Base-by-base conservation (phyloP, 2,888 invertebrate genomes). In the Melitaea athalia region DNA sequence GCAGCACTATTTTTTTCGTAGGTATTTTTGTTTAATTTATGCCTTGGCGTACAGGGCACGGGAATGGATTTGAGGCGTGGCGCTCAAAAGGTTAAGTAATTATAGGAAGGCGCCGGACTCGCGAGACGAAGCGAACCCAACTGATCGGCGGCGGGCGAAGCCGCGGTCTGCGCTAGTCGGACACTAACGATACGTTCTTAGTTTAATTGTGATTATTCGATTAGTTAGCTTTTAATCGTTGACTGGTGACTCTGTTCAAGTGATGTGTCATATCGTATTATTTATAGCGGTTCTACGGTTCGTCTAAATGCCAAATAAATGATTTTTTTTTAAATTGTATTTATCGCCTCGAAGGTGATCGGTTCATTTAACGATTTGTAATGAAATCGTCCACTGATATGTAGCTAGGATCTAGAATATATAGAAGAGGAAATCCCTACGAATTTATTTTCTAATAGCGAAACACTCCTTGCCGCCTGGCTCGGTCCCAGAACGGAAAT, bases 211-310 rank as follows among this genome's bases (percentile, higher is more conserved):
- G 72, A 72, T 76, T 75, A 81, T 81, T 78, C 76, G 74, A 69
- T 71, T 67, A 70, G 66, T 68, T 69, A 70, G 64, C 73, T 75
- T 75, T 73, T n/a, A 81, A 81, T 80, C 76, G 82, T 85, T 83
- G 85, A 85, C 85, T 82, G 74, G 64, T 70, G 68, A 70, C 60
- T 68, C 69, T 64, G 70, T 69, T 74, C 65, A 71, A 47, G 71
- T 62, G 72, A 75, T 76, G 87, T 86, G 86, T 86, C 85, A 86
- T 87, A 85, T 84, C 79, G 80, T 83, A 78, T 79, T 81, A 80
- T 81, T 75, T 78, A 78, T 76, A 74, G 76, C 57, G 57, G 15
- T 57, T 57, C n/a, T 75, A 73, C 76, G 73, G 76, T 72, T 70
- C 62, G 71, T 74, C 75, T 72, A 77, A 74, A 67, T 68, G 80